Evolutionary conservation across 2,797 vertebrate genomes (phyloP).

Genomic region (Monodelphis domestica): DNA sequence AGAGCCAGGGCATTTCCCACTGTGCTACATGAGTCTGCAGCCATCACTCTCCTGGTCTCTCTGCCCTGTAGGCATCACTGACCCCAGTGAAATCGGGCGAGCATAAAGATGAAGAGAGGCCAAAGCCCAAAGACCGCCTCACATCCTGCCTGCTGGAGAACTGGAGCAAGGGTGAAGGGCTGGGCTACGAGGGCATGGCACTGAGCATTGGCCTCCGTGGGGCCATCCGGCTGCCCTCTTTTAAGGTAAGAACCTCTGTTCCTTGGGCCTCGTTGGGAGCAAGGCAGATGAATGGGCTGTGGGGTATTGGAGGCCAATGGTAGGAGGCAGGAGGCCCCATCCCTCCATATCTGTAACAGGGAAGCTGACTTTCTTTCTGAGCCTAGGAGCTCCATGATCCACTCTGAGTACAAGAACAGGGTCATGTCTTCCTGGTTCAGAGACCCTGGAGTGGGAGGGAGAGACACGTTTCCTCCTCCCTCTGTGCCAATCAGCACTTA

Average conservation of each 20-base stretch:
- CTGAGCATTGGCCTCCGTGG: slow-evolving; percentile 94
- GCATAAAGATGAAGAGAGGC: slow-evolving; percentile 93
- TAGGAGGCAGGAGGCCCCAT: neutral
- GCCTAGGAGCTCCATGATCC: neutral
- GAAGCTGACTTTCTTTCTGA: neutral
- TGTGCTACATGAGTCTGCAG: neutral
- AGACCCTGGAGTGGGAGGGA: neutral
- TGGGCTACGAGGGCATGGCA: slow-evolving; percentile 95
- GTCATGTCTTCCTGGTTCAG: neutral
- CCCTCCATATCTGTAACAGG: neutral
- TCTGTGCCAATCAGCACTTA: neutral
- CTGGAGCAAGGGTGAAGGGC: slow-evolving; percentile 96
- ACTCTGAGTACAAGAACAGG: neutral
- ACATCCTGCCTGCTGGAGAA: slow-evolving; percentile 95
- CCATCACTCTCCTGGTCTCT: neutral
- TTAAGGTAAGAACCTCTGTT: slow-evolving; percentile 88
- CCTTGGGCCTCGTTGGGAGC: neutral
- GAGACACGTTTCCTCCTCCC: neutral
- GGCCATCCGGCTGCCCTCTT: slow-evolving; percentile 96
- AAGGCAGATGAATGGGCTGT: too few species aligned
- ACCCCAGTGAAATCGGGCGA: slow-evolving; percentile 95
- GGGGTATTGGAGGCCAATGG: neutral
- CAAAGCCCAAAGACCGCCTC: slow-evolving; percentile 94
- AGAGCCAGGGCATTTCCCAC: neutral
- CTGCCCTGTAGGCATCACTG: slow-evolving; percentile 88